These are phyloP conservation scores for Terrapene triunguis DNA, from an alignment of 2,113 vertebrate genomes.

Conservation along the genomic window DNA sequence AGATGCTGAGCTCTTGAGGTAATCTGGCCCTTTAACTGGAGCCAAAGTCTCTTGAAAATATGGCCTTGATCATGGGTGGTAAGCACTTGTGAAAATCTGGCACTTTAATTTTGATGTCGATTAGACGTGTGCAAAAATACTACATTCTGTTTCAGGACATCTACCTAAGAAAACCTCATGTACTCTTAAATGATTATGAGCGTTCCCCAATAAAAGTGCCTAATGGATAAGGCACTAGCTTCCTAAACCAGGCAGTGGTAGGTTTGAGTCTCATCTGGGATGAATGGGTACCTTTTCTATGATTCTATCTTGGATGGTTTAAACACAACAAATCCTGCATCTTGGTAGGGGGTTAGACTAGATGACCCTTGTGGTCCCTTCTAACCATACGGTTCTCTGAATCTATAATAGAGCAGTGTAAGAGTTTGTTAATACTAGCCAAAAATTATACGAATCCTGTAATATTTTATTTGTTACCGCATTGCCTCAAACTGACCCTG, in stretches of 20 bases:
- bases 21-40: neutral
- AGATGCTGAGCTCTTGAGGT: neutral
- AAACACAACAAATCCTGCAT: neutral
- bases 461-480: neutral
- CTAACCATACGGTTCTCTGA: neutral
- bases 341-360: neutral
- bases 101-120: neutral
- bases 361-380: neutral
- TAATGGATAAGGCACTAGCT: neutral
- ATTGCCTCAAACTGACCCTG: neutral
- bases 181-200: neutral
- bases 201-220: neutral
- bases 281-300: neutral
- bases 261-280: neutral
- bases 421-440: neutral
- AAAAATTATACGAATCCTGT: neutral
- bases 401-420: neutral
- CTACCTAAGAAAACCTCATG: neutral
- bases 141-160: neutral
- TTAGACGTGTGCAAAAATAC: neutral
- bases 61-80: neutral
- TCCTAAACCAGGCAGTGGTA: neutral
- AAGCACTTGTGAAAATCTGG: neutral
- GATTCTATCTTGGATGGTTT: neutral
- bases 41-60: neutral